Conservation (phyloP, 2,888 invertebrate genomes). For the Entomobrya multifasciata region DNA sequence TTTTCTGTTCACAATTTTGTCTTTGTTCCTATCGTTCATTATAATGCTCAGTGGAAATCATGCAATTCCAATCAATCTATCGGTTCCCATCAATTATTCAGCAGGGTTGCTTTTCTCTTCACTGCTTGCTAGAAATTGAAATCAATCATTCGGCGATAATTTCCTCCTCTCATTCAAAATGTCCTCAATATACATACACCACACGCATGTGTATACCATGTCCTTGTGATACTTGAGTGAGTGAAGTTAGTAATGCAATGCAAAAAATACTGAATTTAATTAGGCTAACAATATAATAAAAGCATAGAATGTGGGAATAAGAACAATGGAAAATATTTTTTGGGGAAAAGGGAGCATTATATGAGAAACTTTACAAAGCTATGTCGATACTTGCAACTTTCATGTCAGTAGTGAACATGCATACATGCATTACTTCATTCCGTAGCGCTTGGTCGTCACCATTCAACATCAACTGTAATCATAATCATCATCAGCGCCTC, state of each 20-base stretch:
- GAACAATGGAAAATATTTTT: slow-evolving; percentile 42
- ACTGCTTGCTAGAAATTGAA: slow-evolving; percentile 50
- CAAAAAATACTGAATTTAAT: slow-evolving; percentile 60
- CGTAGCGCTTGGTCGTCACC: slow-evolving; percentile 16
- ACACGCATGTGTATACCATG: slow-evolving; percentile 6
- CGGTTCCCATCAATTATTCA: slow-evolving; percentile 63
- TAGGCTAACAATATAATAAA: slow-evolving; percentile 37
- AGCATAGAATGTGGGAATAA: slow-evolving; percentile 19
- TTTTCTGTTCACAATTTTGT: neutral
- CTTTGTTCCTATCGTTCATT: neutral
- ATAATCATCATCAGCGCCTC: slow-evolving; percentile 26
- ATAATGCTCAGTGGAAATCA: slow-evolving; percentile 53
- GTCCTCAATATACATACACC: slow-evolving; percentile 11
- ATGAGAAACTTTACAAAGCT: neutral
- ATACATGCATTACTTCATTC: slow-evolving; percentile 36
- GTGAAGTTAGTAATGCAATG: slow-evolving; percentile 42
- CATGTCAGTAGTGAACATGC: neutral
- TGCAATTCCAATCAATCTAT: slow-evolving; percentile 64
- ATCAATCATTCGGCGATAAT: slow-evolving; percentile 74
- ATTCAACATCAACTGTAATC: slow-evolving; percentile 15
- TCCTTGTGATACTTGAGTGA: slow-evolving; percentile 24
- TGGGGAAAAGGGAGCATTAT: neutral
- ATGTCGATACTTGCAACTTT: neutral
- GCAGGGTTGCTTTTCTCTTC: slow-evolving; percentile 37
- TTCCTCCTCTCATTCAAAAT: slow-evolving; percentile 63